Conservation (phyloP, 2,797 vertebrate species). For the Sebastes trivittatus region DNA sequence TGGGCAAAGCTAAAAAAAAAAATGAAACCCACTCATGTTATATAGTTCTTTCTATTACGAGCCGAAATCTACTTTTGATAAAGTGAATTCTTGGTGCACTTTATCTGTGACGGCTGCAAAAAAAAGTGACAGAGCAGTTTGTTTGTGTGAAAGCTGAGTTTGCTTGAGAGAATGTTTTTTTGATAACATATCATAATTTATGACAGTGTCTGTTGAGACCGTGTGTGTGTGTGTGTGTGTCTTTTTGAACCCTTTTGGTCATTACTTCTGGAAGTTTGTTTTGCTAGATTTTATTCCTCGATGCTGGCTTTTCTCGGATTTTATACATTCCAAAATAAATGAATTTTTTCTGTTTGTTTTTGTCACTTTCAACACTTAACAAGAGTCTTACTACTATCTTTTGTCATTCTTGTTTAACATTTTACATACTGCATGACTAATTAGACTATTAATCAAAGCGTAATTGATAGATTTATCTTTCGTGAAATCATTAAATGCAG, state of each 20-base stretch:
- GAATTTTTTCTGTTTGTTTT: neutral
- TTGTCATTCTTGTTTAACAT: slow-evolving; percentile 1
- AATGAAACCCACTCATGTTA: slow-evolving; percentile 3
- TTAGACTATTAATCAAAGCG: neutral
- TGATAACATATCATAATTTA: slow-evolving; percentile 15
- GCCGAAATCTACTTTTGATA: slow-evolving; percentile 18
- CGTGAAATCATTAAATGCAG: slow-evolving; percentile 4
- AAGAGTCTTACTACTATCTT: neutral
- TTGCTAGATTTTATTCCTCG: neutral
- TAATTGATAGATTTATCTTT: neutral
- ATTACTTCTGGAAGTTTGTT: neutral
- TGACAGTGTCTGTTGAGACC: neutral
- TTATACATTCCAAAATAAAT: neutral
- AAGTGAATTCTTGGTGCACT: slow-evolving; percentile 5
- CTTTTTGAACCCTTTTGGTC: neutral
- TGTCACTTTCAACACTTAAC: neutral
- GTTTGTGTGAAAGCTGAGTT: slow-evolving; percentile 15
- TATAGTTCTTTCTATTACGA: slow-evolving; percentile 12
- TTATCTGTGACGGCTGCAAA: slow-evolving; percentile 13
- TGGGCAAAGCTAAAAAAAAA: neutral
- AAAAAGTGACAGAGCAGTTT: slow-evolving; percentile 22
- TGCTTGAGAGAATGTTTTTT: slow-evolving; percentile 11
- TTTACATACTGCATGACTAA: neutral
- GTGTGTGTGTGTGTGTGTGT: neutral
- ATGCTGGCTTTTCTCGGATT: neutral